Percentiles rank a stretch among this genome's conserved stretches.
Evolutionary conservation across 2,888 invertebrate genomes (phyloP).

Genomic region (Cremastinae sp.): DNA sequence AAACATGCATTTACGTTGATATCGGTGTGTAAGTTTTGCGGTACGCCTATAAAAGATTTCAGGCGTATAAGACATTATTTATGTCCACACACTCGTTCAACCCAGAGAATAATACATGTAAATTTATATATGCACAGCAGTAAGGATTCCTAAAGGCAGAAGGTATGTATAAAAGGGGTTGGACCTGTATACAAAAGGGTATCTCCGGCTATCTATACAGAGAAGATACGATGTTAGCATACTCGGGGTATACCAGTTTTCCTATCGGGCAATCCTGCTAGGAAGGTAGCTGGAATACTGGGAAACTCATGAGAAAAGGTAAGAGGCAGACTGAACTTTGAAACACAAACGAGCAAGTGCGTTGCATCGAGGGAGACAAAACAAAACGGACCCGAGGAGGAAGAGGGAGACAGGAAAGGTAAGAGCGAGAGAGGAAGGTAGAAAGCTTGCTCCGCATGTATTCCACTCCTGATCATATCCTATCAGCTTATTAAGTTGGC

Average conservation of each 20-base stretch:
- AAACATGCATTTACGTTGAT: too few relatives aligned
- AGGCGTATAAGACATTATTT: too few relatives aligned
- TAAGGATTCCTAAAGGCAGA: background rate
- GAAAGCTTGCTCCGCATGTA: constrained; percentile 30
- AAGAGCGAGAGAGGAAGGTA: constrained; percentile 3
- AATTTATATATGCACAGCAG: background rate
- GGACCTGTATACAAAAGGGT: constrained; percentile 8
- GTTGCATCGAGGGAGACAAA: background rate
- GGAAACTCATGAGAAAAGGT: constrained; percentile 39
- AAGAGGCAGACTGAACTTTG: constrained; percentile 17
- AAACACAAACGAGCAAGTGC: constrained; percentile 40
- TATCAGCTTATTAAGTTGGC: constrained; percentile 72
- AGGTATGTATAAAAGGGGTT: background rate
- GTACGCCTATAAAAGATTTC: too few relatives aligned
- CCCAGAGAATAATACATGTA: background rate
- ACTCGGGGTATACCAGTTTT: constrained; percentile 21
- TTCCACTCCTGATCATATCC: constrained; percentile 60
- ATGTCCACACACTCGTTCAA: too few relatives aligned
- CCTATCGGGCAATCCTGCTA: constrained; percentile 24
- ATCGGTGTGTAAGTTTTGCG: too few relatives aligned
- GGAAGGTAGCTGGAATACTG: constrained; percentile 4
- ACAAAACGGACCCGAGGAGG: background rate
- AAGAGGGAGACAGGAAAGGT: constrained; percentile 9
- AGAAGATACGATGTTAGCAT: constrained; percentile 20
- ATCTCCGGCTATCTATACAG: background rate